A percentile compares a stretch with the other conserved stretches of the same genome.
Evolutionary conservation across 2,888 invertebrate genomes (phyloP).

Genomic region (Lamellibrachia satsuma): DNA sequence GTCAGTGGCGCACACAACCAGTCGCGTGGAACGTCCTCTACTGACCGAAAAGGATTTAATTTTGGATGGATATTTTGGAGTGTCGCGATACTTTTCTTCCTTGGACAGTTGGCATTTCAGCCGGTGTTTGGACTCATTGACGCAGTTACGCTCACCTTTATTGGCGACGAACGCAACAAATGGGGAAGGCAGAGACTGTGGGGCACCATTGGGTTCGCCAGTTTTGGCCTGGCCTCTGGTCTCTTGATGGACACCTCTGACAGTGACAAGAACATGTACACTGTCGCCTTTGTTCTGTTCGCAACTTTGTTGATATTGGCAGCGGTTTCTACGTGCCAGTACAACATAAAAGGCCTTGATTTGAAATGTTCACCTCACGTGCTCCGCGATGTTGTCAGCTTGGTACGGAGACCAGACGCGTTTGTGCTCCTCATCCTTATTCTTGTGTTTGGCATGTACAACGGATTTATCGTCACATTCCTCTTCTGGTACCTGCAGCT

Average conservation of each 20-base stretch:
- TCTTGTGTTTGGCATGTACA: conserved; percentile 83
- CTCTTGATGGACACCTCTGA: conserved; percentile 51
- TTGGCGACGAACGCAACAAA: conserved; percentile 78
- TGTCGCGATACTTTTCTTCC: conserved; percentile 81
- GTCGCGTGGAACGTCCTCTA: neutral
- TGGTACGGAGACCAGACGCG: conserved; percentile 82
- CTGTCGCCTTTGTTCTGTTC: conserved; percentile 54
- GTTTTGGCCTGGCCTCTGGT: conserved; percentile 65
- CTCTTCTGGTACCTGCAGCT: conserved; percentile 73
- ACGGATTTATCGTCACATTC: conserved; percentile 90
- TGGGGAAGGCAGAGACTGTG: conserved; percentile 89
- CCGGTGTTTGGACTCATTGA: conserved; percentile 88
- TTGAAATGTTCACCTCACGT: conserved; percentile 64
- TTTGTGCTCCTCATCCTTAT: conserved; percentile 83
- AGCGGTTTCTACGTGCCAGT: conserved; percentile 73
- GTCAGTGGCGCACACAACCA: neutral
- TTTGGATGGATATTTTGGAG: conserved; percentile 74
- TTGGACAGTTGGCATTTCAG: conserved; percentile 83
- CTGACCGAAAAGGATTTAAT: neutral
- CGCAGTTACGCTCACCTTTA: conserved; percentile 85
- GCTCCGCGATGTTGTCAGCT: conserved; percentile 77
- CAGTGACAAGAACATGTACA: conserved; percentile 42
- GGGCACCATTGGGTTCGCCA: conserved; percentile 84
- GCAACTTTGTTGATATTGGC: conserved; percentile 77
- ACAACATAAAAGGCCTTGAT: conserved; percentile 45